Evolutionary conservation across 2,888 invertebrate genomes (phyloP).

Genomic region (Habrosyne pyritoides): DNA sequence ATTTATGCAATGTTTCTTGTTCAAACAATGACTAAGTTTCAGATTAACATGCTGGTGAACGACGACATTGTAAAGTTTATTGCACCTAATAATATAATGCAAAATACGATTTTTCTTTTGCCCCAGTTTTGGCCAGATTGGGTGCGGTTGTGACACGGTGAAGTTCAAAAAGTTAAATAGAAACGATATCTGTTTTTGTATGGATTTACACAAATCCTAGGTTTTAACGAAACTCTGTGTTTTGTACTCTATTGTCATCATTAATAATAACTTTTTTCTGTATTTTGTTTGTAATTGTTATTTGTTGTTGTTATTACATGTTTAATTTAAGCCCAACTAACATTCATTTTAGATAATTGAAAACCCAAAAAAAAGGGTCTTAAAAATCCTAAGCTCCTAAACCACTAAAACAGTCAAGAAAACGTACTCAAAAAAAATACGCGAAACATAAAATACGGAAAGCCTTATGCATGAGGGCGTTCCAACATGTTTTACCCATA

Average conservation of each 20-base stretch:
- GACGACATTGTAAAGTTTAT: conserved; percentile 68
- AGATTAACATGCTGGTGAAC: conserved; percentile 49
- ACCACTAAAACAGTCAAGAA: too few relatives aligned
- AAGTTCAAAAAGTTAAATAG: neutral
- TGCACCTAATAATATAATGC: conserved; percentile 46
- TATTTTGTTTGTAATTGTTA: too few relatives aligned
- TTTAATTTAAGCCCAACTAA: too few relatives aligned
- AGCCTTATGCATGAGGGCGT: neutral
- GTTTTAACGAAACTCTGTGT: neutral
- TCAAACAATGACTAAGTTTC: conserved; percentile 63
- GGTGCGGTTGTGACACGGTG: neutral
- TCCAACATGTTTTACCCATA: conserved; percentile 15
- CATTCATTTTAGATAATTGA: too few relatives aligned
- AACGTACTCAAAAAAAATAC: neutral
- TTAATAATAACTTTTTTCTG: neutral
- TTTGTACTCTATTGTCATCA: neutral
- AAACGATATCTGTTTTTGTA: neutral
- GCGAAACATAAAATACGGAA: neutral
- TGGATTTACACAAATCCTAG: neutral
- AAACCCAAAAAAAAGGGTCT: too few relatives aligned
- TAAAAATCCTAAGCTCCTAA: too few relatives aligned
- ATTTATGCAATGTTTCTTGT: conserved; percentile 54
- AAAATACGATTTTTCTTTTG: conserved; percentile 7
- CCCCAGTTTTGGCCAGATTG: neutral
- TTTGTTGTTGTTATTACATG: too few relatives aligned